Conservation (phyloP, 1,140 invertebrate species). For the Melipona quadrifasciata region DNA sequence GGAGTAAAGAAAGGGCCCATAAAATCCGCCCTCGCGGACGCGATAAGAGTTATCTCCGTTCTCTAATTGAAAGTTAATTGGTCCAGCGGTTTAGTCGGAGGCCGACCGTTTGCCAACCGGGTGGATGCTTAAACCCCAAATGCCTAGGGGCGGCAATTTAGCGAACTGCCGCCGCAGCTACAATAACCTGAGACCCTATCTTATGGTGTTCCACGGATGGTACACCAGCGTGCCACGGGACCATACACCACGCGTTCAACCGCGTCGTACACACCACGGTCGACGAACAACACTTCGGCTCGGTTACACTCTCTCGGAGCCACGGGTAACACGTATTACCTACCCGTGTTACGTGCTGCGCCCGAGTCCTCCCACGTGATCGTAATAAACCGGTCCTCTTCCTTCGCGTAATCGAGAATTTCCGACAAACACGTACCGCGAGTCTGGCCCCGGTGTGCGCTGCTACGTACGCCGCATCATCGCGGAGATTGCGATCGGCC, state of each 20-base stretch:
- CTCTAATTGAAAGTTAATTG: conserved; percentile 81
- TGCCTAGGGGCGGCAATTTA: conserved; percentile 77
- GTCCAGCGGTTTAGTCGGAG: conserved; percentile 74
- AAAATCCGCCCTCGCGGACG: conserved; percentile 74
- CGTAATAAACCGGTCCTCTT: conserved; percentile 71
- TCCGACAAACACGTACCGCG: conserved; percentile 67
- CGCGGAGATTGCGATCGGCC: conserved; percentile 67
- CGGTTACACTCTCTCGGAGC: background rate
- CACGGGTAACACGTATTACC: conserved; percentile 65
- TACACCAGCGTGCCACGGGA: background rate
- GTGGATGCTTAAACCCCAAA: conserved; percentile 52
- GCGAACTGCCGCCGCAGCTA: conserved; percentile 66
- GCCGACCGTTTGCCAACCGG: conserved; percentile 39
- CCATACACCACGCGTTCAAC: conserved; percentile 1
- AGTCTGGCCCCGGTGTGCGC: conserved; percentile 8
- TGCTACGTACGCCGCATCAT: conserved; percentile 25
- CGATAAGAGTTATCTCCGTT: conserved; percentile 79
- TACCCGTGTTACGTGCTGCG: conserved; percentile 60
- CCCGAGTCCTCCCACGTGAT: conserved; percentile 68
- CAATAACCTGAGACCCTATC: conserved; percentile 77
- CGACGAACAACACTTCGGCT: background rate
- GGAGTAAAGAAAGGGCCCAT: conserved; percentile 73
- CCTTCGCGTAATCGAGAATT: conserved; percentile 67
- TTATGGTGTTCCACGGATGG: conserved; percentile 62
- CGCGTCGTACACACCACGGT: no score